phyloP scores from a whole-genome alignment of 2,888 invertebrate genomes.

The Diplolepis rosae region DNA sequence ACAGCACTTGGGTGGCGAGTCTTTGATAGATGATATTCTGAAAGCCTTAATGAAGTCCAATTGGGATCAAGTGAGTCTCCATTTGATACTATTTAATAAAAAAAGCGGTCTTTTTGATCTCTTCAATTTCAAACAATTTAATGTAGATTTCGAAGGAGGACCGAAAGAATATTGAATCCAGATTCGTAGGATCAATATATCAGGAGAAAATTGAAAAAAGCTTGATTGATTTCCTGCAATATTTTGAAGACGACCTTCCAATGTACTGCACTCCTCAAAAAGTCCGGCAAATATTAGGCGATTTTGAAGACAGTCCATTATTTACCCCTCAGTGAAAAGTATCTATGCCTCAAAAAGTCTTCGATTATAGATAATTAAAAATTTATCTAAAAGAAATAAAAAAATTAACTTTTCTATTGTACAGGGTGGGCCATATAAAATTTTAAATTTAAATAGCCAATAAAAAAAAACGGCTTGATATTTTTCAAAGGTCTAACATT shows the following conservation, averaged over 20 bases:
- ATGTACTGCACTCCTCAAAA: slow-evolving; percentile 57
- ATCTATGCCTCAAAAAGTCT: no score
- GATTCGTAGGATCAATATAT: slow-evolving; percentile 54
- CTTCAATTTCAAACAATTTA: background rate
- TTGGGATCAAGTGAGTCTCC: slow-evolving; percentile 54
- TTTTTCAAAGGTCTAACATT: no score
- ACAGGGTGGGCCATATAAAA: no score
- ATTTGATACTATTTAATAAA: no score
- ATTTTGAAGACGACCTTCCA: slow-evolving; percentile 54
- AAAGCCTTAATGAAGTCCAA: slow-evolving; percentile 46
- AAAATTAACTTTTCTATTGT: no score
- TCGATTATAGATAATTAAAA: no score
- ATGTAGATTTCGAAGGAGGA: slow-evolving; percentile 53
- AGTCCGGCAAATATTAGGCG: slow-evolving; percentile 45
- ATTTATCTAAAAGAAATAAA: no score
- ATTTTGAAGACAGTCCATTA: slow-evolving; percentile 47
- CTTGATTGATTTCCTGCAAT: slow-evolving; percentile 56
- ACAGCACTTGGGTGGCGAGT: slow-evolving; percentile 29
- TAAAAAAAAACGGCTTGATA: no score
- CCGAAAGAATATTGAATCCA: slow-evolving; percentile 46
- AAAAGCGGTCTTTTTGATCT: no score
- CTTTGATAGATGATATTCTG: slow-evolving; percentile 51
- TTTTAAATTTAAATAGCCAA: no score
- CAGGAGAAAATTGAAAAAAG: slow-evolving; percentile 53
- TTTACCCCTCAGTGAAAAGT: slow-evolving; percentile 22